These are phyloP conservation scores for Colossoma macropomum DNA, from an alignment of 2,113 vertebrate species.

Conservation along the genomic window DNA sequence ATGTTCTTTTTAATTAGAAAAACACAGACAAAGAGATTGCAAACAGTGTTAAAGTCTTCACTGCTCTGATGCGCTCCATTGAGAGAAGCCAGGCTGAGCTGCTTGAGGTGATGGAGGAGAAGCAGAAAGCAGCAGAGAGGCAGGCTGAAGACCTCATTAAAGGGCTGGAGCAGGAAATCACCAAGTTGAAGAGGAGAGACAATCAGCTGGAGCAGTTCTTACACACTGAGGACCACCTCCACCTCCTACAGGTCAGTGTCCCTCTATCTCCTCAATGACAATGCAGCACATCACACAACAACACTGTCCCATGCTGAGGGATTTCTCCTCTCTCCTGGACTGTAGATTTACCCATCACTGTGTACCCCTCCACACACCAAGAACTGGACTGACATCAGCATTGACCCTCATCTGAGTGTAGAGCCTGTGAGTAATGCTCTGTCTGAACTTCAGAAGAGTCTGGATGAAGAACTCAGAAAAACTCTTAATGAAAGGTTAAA, in stretches of 20 bases:
- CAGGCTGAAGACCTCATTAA: not conserved
- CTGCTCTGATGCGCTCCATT: slow-evolving; percentile 26
- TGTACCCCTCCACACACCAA: slow-evolving; percentile 21
- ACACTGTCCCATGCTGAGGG: slow-evolving; percentile 9
- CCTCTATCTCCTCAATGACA: not conserved
- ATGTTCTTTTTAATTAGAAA: not conserved
- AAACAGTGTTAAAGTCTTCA: slow-evolving; percentile 30
- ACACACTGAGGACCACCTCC: not conserved
- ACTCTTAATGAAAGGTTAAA: not conserved
- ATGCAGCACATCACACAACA: slow-evolving; percentile 17
- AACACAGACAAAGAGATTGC: slow-evolving; percentile 13
- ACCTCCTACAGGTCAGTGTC: slow-evolving; percentile 1
- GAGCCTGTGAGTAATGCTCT: slow-evolving; percentile 6
- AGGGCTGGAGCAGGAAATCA: not conserved
- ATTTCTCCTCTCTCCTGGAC: slow-evolving; percentile 28
- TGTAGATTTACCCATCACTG: slow-evolving; percentile 17
- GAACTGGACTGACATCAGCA: slow-evolving; percentile 37
- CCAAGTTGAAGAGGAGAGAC: not conserved
- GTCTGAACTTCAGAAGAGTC: slow-evolving; percentile 31
- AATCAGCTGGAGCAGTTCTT: not conserved
- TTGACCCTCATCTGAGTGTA: slow-evolving; percentile 35
- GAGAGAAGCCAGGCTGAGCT: slow-evolving; percentile 14
- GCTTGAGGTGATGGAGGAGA: slow-evolving; percentile 4
- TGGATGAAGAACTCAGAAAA: slow-evolving; percentile 20
- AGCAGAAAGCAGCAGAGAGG: not conserved